Evolutionary conservation across 2,113 vertebrate species (phyloP).

Genomic region (Athene noctua): DNA sequence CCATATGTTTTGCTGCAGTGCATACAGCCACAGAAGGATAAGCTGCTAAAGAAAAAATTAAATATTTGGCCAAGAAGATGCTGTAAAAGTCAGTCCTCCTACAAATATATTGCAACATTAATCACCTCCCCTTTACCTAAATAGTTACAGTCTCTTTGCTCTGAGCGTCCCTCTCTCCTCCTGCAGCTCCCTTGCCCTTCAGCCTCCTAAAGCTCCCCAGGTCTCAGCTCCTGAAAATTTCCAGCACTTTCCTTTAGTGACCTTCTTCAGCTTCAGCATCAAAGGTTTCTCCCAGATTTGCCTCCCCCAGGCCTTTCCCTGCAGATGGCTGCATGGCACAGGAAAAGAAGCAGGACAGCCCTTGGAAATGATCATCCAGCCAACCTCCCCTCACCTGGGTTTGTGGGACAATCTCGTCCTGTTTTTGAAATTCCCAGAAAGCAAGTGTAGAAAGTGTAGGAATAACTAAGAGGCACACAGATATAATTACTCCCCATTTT

Average conservation of each 20-base stretch:
- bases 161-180: rapidly evolving
- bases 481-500: background rate
- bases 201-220: background rate
- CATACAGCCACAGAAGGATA: background rate
- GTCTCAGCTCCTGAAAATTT: background rate
- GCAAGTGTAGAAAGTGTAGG: background rate
- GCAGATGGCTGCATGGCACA: background rate
- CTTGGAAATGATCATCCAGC: background rate
- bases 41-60: background rate
- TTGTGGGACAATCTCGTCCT: background rate
- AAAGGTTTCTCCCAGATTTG: background rate
- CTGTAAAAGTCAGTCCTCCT: background rate
- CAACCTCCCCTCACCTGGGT: background rate
- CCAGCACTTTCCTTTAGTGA: background rate
- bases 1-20: background rate
- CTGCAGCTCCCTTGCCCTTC: background rate
- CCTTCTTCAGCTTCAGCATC: background rate
- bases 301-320: background rate
- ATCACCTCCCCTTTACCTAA: background rate
- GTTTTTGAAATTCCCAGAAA: background rate
- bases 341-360: background rate
- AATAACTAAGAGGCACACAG: background rate
- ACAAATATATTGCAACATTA: background rate
- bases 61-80: background rate
- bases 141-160: background rate